Conservation (phyloP, 2,888 invertebrate genomes). For the Andrena flavipes region DNA sequence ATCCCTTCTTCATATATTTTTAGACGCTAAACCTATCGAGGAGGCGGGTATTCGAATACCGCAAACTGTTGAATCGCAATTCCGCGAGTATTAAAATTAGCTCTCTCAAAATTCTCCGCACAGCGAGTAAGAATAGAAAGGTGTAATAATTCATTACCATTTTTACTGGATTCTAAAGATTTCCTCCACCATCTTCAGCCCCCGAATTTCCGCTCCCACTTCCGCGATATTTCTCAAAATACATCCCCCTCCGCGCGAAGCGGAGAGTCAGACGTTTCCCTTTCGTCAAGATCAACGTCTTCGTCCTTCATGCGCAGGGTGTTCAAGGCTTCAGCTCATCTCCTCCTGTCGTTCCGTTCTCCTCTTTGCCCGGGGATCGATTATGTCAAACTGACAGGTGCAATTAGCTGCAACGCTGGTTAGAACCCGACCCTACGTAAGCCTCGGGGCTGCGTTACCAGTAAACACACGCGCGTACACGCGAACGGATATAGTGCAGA, state of each 20-base stretch:
- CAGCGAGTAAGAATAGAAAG: too few relatives aligned
- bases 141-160: too few relatives aligned
- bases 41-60: background rate
- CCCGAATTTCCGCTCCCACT: too few relatives aligned
- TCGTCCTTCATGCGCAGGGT: conserved; percentile 29
- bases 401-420: conserved; percentile 72
- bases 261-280: conserved; percentile 38
- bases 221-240: conserved; percentile 50
- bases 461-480: conserved; percentile 40
- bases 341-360: conserved; percentile 60
- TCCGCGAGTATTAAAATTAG: background rate
- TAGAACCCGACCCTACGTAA: conserved; percentile 48
- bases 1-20: background rate
- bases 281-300: conserved; percentile 42
- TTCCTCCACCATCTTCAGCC: too few relatives aligned
- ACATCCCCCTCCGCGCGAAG: background rate
- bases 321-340: conserved; percentile 30
- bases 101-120: too few relatives aligned
- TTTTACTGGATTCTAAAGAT: too few relatives aligned
- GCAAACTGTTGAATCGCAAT: background rate
- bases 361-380: conserved; percentile 65
- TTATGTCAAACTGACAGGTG: conserved; percentile 73
- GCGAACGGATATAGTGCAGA: conserved; percentile 37
- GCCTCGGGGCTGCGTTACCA: conserved; percentile 38
- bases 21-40: background rate